phyloP scores from a whole-genome alignment of 2,797 vertebrate species.

The Liparis tanakae region DNA sequence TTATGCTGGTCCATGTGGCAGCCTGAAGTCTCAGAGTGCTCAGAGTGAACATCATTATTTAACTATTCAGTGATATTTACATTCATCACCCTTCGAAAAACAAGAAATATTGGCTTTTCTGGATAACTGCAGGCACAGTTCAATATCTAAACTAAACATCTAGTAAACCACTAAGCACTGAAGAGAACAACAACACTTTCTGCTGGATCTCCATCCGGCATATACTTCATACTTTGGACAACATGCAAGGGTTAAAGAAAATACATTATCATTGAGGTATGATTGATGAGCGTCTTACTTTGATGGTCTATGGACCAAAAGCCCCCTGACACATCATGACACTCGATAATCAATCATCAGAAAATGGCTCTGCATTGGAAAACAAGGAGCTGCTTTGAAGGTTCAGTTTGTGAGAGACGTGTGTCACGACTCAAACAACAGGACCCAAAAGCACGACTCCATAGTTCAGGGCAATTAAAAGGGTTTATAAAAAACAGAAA shows the following conservation, averaged over 20 bases:
- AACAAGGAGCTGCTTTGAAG: not conserved
- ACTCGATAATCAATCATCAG: not conserved
- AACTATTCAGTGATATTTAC: constrained; percentile 34
- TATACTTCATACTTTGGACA: not conserved
- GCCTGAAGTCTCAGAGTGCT: constrained; percentile 2
- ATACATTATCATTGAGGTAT: not conserved
- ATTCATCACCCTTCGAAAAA: constrained; percentile 28
- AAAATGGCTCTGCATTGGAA: not conserved
- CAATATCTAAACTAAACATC: not conserved
- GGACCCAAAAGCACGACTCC: no score
- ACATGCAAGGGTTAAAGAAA: not conserved
- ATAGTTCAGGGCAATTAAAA: no score
- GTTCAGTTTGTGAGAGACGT: not conserved
- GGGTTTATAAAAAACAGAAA: no score
- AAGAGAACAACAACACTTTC: not conserved
- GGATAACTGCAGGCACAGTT: constrained; percentile 1
- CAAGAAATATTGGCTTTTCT: not conserved
- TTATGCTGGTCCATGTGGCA: not conserved
- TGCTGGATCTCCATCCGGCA: not conserved
- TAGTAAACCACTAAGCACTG: not conserved
- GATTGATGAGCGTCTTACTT: not conserved
- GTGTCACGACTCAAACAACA: no score
- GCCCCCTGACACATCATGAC: not conserved
- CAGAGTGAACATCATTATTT: constrained; percentile 17
- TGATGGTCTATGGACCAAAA: not conserved